Evolutionary conservation across 2,888 invertebrate genomes (phyloP).

Genomic region (Troides aeacus): DNA sequence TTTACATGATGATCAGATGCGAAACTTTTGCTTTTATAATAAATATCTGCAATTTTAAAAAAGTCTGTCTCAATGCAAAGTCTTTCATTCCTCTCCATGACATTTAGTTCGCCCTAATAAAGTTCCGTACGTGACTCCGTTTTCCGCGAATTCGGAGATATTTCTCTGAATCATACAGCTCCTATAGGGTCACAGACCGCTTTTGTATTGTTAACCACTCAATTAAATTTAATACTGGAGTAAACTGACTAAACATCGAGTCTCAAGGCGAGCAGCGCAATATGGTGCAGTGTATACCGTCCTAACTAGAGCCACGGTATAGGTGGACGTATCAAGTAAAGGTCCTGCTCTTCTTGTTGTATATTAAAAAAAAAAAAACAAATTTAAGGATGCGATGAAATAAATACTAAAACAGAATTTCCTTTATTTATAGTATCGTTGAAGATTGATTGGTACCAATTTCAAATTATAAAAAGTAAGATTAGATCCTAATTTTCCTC

Average conservation of each 20-base stretch:
- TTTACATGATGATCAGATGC: no score
- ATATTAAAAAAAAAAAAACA: no score
- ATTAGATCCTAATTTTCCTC: no score
- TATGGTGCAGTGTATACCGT: no score
- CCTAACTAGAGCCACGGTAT: no score
- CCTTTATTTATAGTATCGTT: no score
- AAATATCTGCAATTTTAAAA: neutral
- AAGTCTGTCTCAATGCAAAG: neutral
- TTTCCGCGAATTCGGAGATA: constrained; percentile 13
- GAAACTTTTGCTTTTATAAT: neutral
- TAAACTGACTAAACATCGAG: neutral
- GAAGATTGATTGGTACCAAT: no score
- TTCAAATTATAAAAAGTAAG: no score
- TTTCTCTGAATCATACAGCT: constrained; percentile 16
- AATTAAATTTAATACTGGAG: neutral
- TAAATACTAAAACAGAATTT: no score
- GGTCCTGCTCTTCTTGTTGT: no score
- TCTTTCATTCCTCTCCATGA: neutral
- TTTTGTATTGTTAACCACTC: neutral
- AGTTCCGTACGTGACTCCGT: constrained; percentile 2
- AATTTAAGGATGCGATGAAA: no score
- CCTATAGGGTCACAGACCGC: constrained; percentile 9
- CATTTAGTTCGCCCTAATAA: neutral
- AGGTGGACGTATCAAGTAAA: no score
- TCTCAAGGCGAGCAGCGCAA: neutral